These are phyloP conservation scores for Zaprionus bogoriensis DNA, from an alignment of 2,888 invertebrate species.

Conservation along the genomic window DNA sequence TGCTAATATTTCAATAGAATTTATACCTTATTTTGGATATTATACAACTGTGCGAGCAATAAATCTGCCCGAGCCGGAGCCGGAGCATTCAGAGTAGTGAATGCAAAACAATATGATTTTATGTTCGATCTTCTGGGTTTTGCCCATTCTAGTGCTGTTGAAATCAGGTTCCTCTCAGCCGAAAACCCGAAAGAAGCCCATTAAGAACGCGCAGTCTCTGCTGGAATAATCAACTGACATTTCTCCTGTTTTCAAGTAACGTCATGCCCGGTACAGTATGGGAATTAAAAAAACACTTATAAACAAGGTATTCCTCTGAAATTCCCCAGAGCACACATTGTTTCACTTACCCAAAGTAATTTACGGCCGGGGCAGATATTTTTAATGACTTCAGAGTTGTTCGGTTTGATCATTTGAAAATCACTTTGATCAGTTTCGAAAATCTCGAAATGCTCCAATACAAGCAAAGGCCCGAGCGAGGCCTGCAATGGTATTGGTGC, in stretches of 20 bases:
- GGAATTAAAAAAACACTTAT: conserved; percentile 17
- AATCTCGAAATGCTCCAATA: conserved; percentile 40
- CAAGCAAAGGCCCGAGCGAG: conserved; percentile 9
- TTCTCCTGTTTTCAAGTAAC: conserved; percentile 17
- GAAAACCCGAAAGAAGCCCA: conserved; percentile 18
- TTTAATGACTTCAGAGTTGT: conserved; percentile 23
- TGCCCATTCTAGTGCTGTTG: conserved; percentile 20
- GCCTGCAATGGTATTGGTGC: conserved; percentile 37
- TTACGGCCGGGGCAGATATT: conserved; percentile 13
- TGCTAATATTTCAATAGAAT: conserved; percentile 2
- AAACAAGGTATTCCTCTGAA: conserved; percentile 40
- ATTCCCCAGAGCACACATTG: conserved; percentile 50
- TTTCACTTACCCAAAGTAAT: conserved; percentile 26
- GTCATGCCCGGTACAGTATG: not conserved
- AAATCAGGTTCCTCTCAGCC: conserved; percentile 42
- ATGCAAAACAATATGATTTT: conserved; percentile 14
- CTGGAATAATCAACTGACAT: conserved; percentile 44
- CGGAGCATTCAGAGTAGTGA: not conserved
- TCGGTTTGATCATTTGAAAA: no score
- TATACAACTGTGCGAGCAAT: conserved; percentile 8
- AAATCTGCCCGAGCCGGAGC: conserved; percentile 18
- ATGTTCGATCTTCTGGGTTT: conserved; percentile 28
- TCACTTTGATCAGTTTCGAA: conserved; percentile 43
- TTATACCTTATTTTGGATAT: conserved; percentile 10
- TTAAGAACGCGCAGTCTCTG: conserved; percentile 15